phyloP scores from a whole-genome alignment of 2,113 vertebrate species.

The Aldabrachelys gigantea region DNA sequence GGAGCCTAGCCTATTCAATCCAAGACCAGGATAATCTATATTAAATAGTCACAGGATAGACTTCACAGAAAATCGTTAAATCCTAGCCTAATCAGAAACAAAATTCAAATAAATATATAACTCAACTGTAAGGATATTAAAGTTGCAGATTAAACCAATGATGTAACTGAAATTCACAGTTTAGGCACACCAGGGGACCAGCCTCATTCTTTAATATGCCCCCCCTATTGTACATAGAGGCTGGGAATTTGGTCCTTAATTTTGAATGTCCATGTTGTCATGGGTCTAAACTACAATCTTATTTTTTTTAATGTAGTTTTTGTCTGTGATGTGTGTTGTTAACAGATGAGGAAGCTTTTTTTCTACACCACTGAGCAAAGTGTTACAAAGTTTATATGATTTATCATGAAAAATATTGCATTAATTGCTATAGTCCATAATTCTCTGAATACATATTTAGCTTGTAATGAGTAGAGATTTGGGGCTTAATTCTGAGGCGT shows the following conservation, averaged over 20 bases:
- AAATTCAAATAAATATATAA: background rate
- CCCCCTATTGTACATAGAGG: background rate
- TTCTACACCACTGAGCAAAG: background rate
- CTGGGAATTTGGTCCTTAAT: background rate
- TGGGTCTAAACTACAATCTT: background rate
- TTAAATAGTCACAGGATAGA: background rate
- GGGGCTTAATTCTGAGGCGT: background rate
- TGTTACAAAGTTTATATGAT: background rate
- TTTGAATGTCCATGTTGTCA: background rate
- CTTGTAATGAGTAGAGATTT: background rate
- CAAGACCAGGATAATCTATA: background rate
- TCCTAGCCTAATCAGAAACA: background rate
- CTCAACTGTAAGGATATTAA: background rate
- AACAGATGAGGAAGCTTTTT: background rate
- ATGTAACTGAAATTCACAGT: background rate
- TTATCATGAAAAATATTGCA: background rate
- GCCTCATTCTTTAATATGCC: background rate
- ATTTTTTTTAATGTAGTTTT: background rate
- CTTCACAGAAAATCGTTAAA: background rate
- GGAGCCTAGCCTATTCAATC: background rate
- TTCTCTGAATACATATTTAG: background rate
- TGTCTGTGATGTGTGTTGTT: background rate
- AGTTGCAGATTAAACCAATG: background rate
- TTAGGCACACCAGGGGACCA: background rate
- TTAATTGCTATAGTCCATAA: background rate